Evolutionary conservation across 2,113 vertebrate species (phyloP), one percentile per base, ranked within the genome.

Genomic region (Macrotis lagotis): DNA sequence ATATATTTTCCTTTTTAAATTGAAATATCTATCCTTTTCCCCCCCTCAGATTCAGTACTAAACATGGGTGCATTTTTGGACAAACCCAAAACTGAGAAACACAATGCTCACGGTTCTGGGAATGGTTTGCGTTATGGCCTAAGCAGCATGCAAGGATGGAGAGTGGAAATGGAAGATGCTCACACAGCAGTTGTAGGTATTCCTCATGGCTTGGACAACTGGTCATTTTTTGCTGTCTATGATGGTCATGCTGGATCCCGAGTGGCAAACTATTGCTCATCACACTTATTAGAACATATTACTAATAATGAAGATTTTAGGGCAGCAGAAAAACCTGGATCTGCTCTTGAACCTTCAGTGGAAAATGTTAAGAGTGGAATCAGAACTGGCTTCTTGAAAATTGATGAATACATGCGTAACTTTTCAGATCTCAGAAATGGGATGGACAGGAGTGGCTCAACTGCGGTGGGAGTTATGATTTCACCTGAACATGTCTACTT

Each of bases 21-120:
- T 91, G 50, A 92, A 95, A 88, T 47, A 50, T 89, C 31, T 95
- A 96, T 96, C 93, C 92, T 97, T 91, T 97, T 50, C 96, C 88
- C 98, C 95, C 97, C 97, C 98, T 98, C 98, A 99, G 99, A 98
- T 98, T 97, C 96, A 97, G 96, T 98, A 98, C 96, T 99, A 98
- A 99, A 99, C 98, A 99, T 99, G 99, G 99, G 99, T 98, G 99
- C 99, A 94, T 99, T 99, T 98, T 99, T 99, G 98, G 99, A 99
- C 98, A 99, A 99, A 98, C 99, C 99, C 99, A 99, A 99, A 99
- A 99, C 99, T 14, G 99, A 99, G 97, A 99, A 99, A 97, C 99
- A 99, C 98, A 99, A 99, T 97, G 99, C 98, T 48, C 99, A 99
- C 1, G 99, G 99, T 95, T 99, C 99, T 96, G 99, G 99, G 88